These are phyloP conservation scores for Orthonychiurus folsomi DNA, from an alignment of 2,888 invertebrate species.

Conservation along the genomic window DNA sequence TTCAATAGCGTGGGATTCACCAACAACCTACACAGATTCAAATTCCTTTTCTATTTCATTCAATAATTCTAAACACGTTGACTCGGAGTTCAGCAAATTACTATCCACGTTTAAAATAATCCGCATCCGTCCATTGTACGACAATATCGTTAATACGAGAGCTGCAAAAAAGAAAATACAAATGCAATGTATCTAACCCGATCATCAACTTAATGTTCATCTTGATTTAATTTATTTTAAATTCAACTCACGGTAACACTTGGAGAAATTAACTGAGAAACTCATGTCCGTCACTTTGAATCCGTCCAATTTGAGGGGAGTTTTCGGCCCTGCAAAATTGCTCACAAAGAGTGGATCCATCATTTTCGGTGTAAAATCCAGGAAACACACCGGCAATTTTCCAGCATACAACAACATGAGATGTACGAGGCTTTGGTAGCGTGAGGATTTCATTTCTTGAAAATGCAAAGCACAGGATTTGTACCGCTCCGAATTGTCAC, in stretches of 20 bases:
- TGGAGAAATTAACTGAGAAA: not conserved
- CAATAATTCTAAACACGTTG: not conserved
- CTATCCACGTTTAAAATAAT: not conserved
- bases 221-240: not conserved
- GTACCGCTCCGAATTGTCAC: not conserved
- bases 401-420: not conserved
- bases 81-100: not conserved
- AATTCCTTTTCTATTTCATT: not conserved
- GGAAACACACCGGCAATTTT: not conserved
- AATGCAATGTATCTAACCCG: not conserved
- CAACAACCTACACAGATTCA: not conserved
- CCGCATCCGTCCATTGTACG: not conserved
- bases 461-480: not conserved
- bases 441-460: not conserved
- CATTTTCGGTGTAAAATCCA: not conserved
- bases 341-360: not conserved
- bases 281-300: not conserved
- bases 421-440: not conserved
- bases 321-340: not conserved
- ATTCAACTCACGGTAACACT: not conserved
- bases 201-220: no score
- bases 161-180: not conserved
- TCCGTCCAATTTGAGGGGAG: not conserved
- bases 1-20: no score
- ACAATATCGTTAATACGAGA: not conserved